Base-by-base conservation (phyloP, 2,113 vertebrate species). In the Heptranchias perlo region DNA sequence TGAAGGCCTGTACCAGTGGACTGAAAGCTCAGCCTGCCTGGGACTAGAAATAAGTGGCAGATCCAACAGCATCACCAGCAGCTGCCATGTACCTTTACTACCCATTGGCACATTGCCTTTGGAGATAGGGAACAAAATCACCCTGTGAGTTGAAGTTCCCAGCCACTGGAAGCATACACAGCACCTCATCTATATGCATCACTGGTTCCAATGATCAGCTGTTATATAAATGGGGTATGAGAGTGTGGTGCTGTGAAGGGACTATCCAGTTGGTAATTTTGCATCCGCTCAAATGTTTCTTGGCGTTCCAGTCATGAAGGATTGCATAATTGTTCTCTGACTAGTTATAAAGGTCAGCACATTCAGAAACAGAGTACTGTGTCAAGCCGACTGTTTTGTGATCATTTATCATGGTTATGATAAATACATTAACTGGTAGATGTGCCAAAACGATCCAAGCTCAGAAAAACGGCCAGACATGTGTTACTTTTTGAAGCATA, bases 361-460 rank as follows among this genome's bases (percentile, higher is more conserved):
- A 61, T 58, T 91, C 87, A 61, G 21, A 87, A 87, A 52, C 84
- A 87, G 52, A 16, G 28, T 91, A 35, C 52, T 31, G 28, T 54
- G 87, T 61, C 31, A 91, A 39, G n/a, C 39, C 54, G 31, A 61
- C 28, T 91, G 54, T 61, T 35, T 16, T 35, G 87, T 28, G 7
- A 65, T 94, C 2, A 65, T 94, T 67, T 47, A 21, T 94, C 64
- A 65, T 94, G n/a, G 39, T 65, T 94, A 39, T 94, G 62, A 65
- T 91, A 94, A 94, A 49, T 94, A 65, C 13, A 64, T 67, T 47
- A 67, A 47, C 35, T 94, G 54, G 25, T 89, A 54, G 52, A 94
- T 94, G 92, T 94, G 92, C 18, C 62, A 47, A 8, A 94, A 94
- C n/a, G 61, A 64, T 64, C 1, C 92, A 94, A 67, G 92, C 61